Evolutionary conservation across 2,888 invertebrate species (phyloP), one percentile per base, ranked within the genome.

Genomic region (Apamea epomidion): DNA sequence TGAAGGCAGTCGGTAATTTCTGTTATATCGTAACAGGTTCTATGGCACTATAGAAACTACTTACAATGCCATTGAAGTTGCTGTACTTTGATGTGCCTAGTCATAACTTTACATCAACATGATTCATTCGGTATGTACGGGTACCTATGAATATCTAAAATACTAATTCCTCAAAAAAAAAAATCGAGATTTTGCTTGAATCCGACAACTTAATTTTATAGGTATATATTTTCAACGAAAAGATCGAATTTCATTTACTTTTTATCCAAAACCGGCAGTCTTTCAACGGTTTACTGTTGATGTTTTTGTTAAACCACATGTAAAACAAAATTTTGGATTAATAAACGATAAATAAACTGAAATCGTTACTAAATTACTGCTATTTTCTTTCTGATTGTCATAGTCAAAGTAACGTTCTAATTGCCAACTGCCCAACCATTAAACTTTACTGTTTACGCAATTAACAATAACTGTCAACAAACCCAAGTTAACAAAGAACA

Each of bases 401-500:
- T 18, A 80, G 21, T 70, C 32, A 54, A 80, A 65, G n/a, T 37
- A 37, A 16, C 18, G 37, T 37, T 67, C 14, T 64, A 18, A 73
- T 48, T 25, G 29, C 29, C 18, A 42, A 64, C 21, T 51, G 62
- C 5, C 32, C 16, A 62, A 48, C 8, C 54, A 32, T 29, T 60
- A 8, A 32, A 62, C 8, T 29, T 80, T 72, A 64, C 81, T 72
- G 37, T 58, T 67, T 60, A 51, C 25, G 65, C 74, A 67, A 80
- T 82, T 67, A 80, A 65, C 48, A 74, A 81, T 58, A 65, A 16
- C 29, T 67, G 82, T 80, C 74, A 80, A 51, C 37, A 67, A 82
- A 74, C 48, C 37, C 29, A 67, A 67, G 42, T 67, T 51, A 80
- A 32, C 64, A 16, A n/a, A 32, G 42, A 32, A 65, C 14, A 10